Evolutionary conservation across 2,113 vertebrate genomes (phyloP), one percentile per base, ranked within the genome.

Genomic region (Orthonyx spaldingii): DNA sequence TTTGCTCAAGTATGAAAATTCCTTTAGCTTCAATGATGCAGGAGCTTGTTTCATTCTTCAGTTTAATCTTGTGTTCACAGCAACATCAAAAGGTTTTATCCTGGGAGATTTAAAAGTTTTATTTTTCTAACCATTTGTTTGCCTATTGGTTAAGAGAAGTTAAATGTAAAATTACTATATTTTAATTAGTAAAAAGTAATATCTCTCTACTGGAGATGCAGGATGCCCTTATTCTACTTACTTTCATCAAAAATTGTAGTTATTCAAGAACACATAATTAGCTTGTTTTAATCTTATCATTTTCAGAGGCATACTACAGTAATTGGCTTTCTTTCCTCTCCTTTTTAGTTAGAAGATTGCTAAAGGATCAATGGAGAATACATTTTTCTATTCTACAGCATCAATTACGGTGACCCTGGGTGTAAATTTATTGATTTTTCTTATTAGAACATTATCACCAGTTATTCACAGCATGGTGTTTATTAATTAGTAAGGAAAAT

Each of bases 341-440:
- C 91, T 97, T 98, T 98, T 97, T 97, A 96, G 93, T 98, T 96
- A 79, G 96, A 97, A 97, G 91, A 97, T 97, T 97, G 71, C 90
- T 92, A 70, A 97, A 96, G 90, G 94, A 98, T 98, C 97, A 98
- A 98, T 98, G 97, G 59, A 96, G 44, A 96, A 97, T 97, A 96
- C 84, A 97, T 94, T 97, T 98, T 97, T 95, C 52, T 97, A 89
- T 95, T 97, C 94, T 89, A 50, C 88, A 96, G 93, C 93, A 97
- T 95, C 96, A 98, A 98, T 97, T 98, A 97, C 14, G 10, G 94
- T 97, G 96, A 98, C 94, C 96, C 94, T 96, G 92, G 90, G 95
- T 97, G 92, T 97, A 98, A 98, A 97, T 98, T 95, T 98, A 98
- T 98, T 98, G 97, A 98, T 98, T 98, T 98, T 97, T 97, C 96